These are phyloP conservation scores for Podargus strigoides DNA, from an alignment of 2,797 vertebrate species.

Conservation along the genomic window DNA sequence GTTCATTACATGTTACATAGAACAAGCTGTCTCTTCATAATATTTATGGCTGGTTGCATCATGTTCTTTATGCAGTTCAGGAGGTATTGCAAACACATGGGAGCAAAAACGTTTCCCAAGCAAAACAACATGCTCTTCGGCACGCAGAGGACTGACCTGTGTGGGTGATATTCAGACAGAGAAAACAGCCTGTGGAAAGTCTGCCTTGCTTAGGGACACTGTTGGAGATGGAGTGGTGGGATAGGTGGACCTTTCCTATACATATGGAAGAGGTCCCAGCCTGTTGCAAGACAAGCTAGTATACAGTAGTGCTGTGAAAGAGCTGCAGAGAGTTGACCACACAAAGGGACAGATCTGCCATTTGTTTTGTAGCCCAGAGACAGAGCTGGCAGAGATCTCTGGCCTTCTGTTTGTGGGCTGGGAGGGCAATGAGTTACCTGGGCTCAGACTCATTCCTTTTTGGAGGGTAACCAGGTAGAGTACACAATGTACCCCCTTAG, in stretches of 20 bases:
- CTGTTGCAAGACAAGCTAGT: not conserved
- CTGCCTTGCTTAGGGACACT: not conserved
- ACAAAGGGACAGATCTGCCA: not conserved
- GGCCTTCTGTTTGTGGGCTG: not conserved
- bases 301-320: accelerated
- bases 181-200: not conserved
- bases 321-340: not conserved
- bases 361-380: not conserved
- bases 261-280: not conserved
- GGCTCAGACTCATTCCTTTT: not conserved
- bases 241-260: not conserved
- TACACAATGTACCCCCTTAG: not conserved
- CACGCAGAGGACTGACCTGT: accelerated
- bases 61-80: not conserved
- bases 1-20: conserved; percentile 8
- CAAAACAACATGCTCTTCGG: accelerated
- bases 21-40: not conserved
- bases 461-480: not conserved
- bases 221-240: not conserved
- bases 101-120: not conserved
- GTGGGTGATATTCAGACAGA: not conserved
- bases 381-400: not conserved
- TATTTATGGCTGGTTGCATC: not conserved
- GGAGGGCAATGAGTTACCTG: not conserved
- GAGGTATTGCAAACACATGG: not conserved